Evolutionary conservation across 2,797 vertebrate species (phyloP).

Genomic region (Sarcophilus harrisii): DNA sequence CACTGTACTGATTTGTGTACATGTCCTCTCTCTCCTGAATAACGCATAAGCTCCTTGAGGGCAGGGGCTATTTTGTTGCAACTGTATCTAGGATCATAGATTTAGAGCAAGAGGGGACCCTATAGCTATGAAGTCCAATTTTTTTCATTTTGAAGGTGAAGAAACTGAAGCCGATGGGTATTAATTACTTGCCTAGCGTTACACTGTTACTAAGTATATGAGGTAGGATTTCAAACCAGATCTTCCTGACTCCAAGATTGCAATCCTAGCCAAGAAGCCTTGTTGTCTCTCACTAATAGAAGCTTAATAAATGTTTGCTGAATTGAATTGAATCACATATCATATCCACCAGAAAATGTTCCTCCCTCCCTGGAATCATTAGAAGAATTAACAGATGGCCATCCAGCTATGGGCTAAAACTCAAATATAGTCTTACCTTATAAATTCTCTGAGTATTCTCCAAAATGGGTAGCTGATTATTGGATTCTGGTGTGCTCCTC

Average conservation of each 20-base stretch:
- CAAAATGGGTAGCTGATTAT: slow-evolving; percentile 22
- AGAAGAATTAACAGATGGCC: background rate
- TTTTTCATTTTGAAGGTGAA: background rate
- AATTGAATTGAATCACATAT: background rate
- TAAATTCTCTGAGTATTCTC: background rate
- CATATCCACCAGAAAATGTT: background rate
- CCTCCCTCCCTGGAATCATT: background rate
- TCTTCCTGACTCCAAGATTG: background rate
- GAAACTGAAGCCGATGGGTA: background rate
- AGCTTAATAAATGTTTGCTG: background rate
- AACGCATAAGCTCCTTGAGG: background rate
- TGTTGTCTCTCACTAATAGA: background rate
- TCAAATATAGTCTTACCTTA: background rate
- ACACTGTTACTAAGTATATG: background rate
- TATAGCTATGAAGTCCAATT: background rate
- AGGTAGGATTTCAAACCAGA: background rate
- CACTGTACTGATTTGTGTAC: background rate
- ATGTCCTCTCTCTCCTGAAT: background rate
- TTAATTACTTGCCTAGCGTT: background rate
- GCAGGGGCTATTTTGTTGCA: background rate
- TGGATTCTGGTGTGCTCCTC: slow-evolving; percentile 25
- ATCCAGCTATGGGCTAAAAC: background rate
- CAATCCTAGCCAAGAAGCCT: background rate
- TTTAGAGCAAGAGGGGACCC: background rate
- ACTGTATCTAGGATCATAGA: background rate